phyloP scores from a whole-genome alignment of 2,888 invertebrate genomes.

The Mesochorus sp. region DNA sequence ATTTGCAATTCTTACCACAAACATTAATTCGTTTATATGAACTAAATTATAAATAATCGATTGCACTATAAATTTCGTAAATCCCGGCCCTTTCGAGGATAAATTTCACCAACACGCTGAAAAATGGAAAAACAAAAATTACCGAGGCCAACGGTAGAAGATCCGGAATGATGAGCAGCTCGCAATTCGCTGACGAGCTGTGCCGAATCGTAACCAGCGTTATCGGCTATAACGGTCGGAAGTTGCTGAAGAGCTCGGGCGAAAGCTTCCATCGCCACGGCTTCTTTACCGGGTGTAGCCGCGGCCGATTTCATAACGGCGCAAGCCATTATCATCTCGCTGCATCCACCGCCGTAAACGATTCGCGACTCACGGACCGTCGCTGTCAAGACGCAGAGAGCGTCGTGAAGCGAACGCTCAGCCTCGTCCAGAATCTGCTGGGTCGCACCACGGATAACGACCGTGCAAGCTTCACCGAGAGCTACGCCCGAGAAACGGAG shows the following conservation, averaged over 20 bases:
- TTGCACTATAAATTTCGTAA: too few relatives aligned
- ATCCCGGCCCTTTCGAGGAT: too few relatives aligned
- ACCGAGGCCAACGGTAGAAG: conserved; percentile 90
- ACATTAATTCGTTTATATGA: too few relatives aligned
- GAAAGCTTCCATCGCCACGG: conserved; percentile 98
- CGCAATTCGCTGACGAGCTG: conserved; percentile 95
- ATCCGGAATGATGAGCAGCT: conserved; percentile 94
- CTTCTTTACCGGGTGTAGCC: conserved; percentile 97
- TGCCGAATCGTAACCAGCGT: conserved; percentile 99
- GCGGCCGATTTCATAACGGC: conserved; percentile 93
- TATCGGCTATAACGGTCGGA: conserved; percentile 98
- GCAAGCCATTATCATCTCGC: conserved; percentile 98
- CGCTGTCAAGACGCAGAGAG: conserved; percentile 97
- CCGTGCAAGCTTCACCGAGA: conserved; percentile 97
- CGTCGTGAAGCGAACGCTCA: conserved; percentile 98
- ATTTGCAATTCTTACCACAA: too few relatives aligned
- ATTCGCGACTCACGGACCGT: conserved; percentile 97
- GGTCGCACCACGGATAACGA: conserved; percentile 98
- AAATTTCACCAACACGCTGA: too few relatives aligned
- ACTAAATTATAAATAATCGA: too few relatives aligned
- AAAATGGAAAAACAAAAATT: conserved; percentile 73
- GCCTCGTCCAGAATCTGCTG: conserved; percentile 99
- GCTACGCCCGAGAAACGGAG: conserved; percentile 97
- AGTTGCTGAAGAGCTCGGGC: conserved; percentile 94
- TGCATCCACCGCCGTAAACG: conserved; percentile 96